Evolutionary conservation across 2,113 vertebrate species (phyloP), one percentile per base, ranked within the genome.

Genomic region (Verasper variegatus): DNA sequence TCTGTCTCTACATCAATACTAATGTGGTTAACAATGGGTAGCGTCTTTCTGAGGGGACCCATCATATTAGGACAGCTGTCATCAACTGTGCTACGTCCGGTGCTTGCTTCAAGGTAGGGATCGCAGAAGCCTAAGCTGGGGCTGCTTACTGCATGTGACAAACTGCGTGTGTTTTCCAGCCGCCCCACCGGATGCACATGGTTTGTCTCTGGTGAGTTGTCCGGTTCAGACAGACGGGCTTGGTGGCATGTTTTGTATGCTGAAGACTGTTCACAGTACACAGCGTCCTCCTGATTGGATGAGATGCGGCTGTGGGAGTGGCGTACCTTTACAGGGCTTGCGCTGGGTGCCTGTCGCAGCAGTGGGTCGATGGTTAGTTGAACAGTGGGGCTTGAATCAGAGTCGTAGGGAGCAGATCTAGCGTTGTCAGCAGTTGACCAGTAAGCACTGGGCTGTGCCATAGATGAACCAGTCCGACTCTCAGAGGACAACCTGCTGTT

Each of bases 341-440:
- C 47, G 0, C 26, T 85, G 0, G 88, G 91, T 0, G 68, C 51
- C 0, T 87, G 93, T 60, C 93, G 95, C 68, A 95, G 84, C 61
- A 95, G 92, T 0, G 96, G 95, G 77, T 97, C 96, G 93, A 94
- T 93, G 69, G 91, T 95, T 49, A 95, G 91, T 0, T 95, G 95
- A n/a, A 94, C 80, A 0, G 91, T 77, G 10, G 94, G 92, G 80
- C 96, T 96, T 76, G 92, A 89, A 17, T 95, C 95, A 0, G 95
- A 95, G 78, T 96, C 94, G 0, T 92, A 92, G 2, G 84, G 45
- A 27, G 84, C 52, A 40, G 81, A 80, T 76, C 78, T 87, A 26
- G 66, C 66, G 63, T 86, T 85, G 24, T 93, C 88, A 57, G 80
- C 87, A 27, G 90, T 93, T 9, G 93, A 85, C 93, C 94, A 94